Conservation (phyloP, 2,797 vertebrate species). For the Eurystomus glaucurus region DNA sequence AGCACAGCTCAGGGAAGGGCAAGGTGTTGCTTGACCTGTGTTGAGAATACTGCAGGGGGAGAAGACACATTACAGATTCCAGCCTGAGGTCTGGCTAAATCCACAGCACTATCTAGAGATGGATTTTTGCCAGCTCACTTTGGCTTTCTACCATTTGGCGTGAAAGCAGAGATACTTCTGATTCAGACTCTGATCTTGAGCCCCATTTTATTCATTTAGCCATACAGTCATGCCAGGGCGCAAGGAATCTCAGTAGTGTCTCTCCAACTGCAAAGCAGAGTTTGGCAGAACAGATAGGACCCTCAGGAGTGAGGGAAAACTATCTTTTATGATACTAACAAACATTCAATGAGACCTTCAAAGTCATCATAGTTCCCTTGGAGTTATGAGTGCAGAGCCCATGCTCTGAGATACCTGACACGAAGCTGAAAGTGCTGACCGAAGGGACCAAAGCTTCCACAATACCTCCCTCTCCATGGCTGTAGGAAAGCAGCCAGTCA, state of each 20-base stretch:
- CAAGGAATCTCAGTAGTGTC: neutral
- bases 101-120: neutral
- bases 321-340: neutral
- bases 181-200: neutral
- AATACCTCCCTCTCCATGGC: neutral
- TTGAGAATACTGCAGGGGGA: neutral
- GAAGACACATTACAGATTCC: neutral
- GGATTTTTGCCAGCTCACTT: neutral
- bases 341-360: neutral
- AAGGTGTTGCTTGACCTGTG: neutral
- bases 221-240: neutral
- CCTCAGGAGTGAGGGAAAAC: neutral
- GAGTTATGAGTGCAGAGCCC: neutral
- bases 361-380: neutral
- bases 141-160: neutral
- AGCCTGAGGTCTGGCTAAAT: neutral
- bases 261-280: neutral
- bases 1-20: neutral
- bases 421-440: neutral
- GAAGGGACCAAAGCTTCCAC: neutral
- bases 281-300: neutral
- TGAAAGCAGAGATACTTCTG: neutral
- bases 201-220: neutral
- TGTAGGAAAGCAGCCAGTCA: neutral
- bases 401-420: accelerated